phyloP scores from a whole-genome alignment of 2,888 invertebrate species.

The Megalurothrips usitatus region DNA sequence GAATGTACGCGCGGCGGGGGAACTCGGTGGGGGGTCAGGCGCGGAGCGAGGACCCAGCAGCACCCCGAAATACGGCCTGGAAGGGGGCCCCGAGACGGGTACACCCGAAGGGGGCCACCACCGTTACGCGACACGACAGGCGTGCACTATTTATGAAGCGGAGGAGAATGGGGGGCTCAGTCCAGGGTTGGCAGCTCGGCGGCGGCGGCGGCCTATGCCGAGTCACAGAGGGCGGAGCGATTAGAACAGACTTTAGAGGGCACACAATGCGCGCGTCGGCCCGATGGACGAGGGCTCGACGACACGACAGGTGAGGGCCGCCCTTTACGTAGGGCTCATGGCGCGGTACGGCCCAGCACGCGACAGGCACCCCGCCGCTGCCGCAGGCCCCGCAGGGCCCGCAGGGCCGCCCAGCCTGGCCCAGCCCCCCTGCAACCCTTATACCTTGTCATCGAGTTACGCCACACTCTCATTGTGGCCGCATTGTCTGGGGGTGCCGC shows the following conservation, averaged over 20 bases:
- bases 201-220: neutral
- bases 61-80: too few relatives aligned
- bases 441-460: conserved; percentile 12
- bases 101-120: neutral
- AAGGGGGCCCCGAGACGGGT: too few relatives aligned
- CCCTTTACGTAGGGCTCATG: too few relatives aligned
- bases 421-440: neutral
- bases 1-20: too few relatives aligned
- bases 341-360: neutral
- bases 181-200: neutral
- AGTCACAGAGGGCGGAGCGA: neutral
- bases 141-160: conserved; percentile 11
- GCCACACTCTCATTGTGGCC: conserved; percentile 4
- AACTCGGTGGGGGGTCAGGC: too few relatives aligned
- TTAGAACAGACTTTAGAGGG: neutral
- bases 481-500: neutral
- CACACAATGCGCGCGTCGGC: neutral
- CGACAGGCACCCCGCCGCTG: neutral
- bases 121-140: conserved; percentile 12
- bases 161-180: neutral
- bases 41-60: too few relatives aligned
- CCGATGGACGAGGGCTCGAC: neutral
- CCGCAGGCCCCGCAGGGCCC: too few relatives aligned
- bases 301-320: neutral
- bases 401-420: too few relatives aligned